Conservation (phyloP, 1,140 invertebrate genomes). For the Drosophila ohnishii region DNA sequence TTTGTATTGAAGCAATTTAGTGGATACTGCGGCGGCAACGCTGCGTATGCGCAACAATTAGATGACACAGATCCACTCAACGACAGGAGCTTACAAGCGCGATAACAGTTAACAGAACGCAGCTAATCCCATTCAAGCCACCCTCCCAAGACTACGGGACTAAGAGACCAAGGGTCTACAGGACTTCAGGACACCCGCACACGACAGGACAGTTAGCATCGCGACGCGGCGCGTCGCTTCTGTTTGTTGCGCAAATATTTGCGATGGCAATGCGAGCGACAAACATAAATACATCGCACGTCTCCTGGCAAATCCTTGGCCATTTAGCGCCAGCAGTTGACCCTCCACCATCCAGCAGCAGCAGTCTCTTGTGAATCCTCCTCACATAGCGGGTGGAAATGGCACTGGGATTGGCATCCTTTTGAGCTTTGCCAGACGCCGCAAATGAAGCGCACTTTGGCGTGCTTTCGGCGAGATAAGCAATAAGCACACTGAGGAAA, state of each 20-base stretch:
- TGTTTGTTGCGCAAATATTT: constrained; percentile 77
- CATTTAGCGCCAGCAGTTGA: constrained; percentile 68
- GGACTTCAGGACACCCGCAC: background rate
- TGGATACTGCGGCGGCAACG: constrained; percentile 1
- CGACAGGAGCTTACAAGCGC: constrained; percentile 73
- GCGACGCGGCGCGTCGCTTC: constrained; percentile 11
- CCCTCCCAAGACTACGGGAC: constrained; percentile 6
- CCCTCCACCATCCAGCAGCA: constrained; percentile 27
- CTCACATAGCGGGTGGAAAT: background rate
- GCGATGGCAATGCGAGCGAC: constrained; percentile 63
- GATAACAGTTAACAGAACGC: constrained; percentile 77
- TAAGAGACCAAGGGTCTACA: background rate
- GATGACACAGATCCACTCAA: constrained; percentile 54
- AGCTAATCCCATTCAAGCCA: constrained; percentile 65
- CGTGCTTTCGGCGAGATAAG: constrained; percentile 70
- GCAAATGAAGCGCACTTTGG: constrained; percentile 74
- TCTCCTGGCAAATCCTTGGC: constrained; percentile 68
- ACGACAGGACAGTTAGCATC: background rate
- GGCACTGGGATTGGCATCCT: constrained; percentile 50
- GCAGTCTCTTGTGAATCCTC: constrained; percentile 4
- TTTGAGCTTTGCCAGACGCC: constrained; percentile 62
- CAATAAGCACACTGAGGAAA: constrained; percentile 30
- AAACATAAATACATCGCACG: constrained; percentile 72
- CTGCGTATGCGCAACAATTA: constrained; percentile 64
- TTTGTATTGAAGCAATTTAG: constrained; percentile 41